A percentile compares a stretch with the other conserved stretches of the same genome.
These are phyloP conservation scores for Melanerpes formicivorus DNA, from an alignment of 2,113 vertebrate species.

Conservation along the genomic window DNA sequence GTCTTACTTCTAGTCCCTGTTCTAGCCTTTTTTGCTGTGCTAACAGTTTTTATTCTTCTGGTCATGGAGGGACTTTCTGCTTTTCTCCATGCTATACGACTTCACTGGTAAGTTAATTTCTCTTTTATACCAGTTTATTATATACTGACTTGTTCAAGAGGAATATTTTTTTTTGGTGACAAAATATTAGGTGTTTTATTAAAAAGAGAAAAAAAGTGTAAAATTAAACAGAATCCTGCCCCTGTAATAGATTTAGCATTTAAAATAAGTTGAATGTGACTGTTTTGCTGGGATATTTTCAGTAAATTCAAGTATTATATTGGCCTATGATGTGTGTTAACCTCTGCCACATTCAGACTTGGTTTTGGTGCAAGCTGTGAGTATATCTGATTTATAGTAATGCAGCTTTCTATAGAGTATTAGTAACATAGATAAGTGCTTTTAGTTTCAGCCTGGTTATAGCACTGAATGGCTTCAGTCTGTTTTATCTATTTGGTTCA, in stretches of 20 bases:
- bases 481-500: background rate
- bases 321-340: background rate
- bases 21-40: conserved; percentile 84
- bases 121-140: background rate
- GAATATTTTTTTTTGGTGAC: background rate
- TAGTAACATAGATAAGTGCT: background rate
- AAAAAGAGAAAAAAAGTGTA: background rate
- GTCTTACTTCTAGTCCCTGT: conserved; percentile 87
- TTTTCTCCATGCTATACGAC: conserved; percentile 94
- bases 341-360: background rate
- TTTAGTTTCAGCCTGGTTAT: background rate
- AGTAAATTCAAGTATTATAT: background rate
- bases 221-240: background rate
- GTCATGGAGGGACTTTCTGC: conserved; percentile 98
- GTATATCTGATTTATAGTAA: background rate
- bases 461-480: background rate
- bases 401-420: background rate
- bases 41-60: conserved; percentile 93
- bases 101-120: conserved; percentile 88
- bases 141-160: background rate
- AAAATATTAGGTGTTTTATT: background rate
- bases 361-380: background rate
- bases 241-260: background rate
- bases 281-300: background rate
- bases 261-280: background rate